These are phyloP conservation scores for Salmo trutta DNA, from an alignment of 2,797 vertebrate genomes.

Conservation along the genomic window DNA sequence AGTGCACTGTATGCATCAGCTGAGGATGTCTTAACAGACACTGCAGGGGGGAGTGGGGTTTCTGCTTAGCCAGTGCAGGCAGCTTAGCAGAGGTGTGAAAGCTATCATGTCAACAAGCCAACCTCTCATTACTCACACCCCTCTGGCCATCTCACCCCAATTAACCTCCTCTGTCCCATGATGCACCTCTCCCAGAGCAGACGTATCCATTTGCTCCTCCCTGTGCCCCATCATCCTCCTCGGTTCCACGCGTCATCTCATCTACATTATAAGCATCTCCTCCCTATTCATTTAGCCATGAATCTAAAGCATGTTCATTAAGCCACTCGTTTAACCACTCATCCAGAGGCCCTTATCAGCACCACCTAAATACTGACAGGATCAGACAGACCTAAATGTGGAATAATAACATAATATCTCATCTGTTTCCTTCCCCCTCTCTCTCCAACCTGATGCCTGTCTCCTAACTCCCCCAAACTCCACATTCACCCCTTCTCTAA, in stretches of 20 bases:
- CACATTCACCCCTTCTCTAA: slow-evolving; percentile 1
- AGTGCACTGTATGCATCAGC: slow-evolving; percentile 31
- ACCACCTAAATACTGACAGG: slow-evolving; percentile 26
- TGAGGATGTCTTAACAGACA: slow-evolving; percentile 26
- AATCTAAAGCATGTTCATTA: slow-evolving; percentile 44
- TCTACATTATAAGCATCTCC: slow-evolving; percentile 57
- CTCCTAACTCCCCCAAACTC: slow-evolving; percentile 4
- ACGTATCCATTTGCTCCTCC: slow-evolving; percentile 39
- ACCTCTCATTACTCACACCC: slow-evolving; percentile 70
- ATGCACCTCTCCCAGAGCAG: slow-evolving; percentile 64
- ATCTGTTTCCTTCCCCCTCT: slow-evolving; percentile 20
- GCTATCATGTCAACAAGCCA: slow-evolving; percentile 69
- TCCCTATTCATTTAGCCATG: slow-evolving; percentile 36
- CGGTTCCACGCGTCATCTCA: slow-evolving; percentile 20
- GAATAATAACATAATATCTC: slow-evolving; percentile 34
- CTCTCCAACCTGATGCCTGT: slow-evolving; percentile 17
- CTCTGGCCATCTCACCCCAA: slow-evolving; percentile 64
- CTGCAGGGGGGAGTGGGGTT: slow-evolving; percentile 24
- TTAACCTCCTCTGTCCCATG: slow-evolving; percentile 65
- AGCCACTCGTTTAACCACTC: slow-evolving; percentile 4
- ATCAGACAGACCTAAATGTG: slow-evolving; percentile 12
- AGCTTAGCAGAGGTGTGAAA: slow-evolving; percentile 60
- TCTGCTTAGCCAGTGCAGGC: slow-evolving; percentile 52
- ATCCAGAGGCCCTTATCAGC: slow-evolving; percentile 7
- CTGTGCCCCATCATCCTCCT: neutral